A percentile compares a stretch with the other conserved stretches of the same genome.
Conservation (phyloP, 2,113 vertebrate genomes). For the Gymnocephalus cernua region DNA sequence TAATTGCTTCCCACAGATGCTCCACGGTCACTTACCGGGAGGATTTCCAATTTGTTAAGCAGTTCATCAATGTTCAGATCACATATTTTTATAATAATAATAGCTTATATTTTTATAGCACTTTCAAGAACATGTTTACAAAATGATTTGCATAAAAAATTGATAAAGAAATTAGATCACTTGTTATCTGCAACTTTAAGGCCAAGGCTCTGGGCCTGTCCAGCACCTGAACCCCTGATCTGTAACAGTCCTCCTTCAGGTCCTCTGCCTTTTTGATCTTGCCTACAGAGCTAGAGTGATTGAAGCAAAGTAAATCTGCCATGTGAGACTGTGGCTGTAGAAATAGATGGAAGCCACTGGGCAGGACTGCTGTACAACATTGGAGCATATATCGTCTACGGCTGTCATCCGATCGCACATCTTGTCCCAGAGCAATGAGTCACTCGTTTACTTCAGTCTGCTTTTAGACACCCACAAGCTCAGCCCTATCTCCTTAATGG, state of each 20-base stretch:
- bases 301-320: constrained; percentile 10
- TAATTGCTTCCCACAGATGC: not conserved
- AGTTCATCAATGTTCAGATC: not conserved
- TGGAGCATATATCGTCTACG: constrained; percentile 35
- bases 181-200: not conserved
- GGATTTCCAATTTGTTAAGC: not conserved
- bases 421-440: constrained; percentile 57
- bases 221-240: not conserved
- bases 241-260: not conserved
- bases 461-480: constrained; percentile 67
- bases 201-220: not conserved
- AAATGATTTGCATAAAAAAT: not conserved
- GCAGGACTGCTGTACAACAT: constrained; percentile 19
- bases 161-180: no score
- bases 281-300: not conserved
- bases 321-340: constrained; percentile 15
- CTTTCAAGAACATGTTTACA: not conserved
- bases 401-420: constrained; percentile 65
- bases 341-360: constrained; percentile 29
- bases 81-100: not conserved
- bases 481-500: constrained; percentile 62
- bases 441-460: constrained; percentile 56
- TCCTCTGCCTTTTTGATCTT: constrained; percentile 5
- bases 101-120: not conserved
- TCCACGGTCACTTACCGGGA: not conserved